Conservation (phyloP, 1,140 invertebrate genomes). For the Saccostrea cuccullata region DNA sequence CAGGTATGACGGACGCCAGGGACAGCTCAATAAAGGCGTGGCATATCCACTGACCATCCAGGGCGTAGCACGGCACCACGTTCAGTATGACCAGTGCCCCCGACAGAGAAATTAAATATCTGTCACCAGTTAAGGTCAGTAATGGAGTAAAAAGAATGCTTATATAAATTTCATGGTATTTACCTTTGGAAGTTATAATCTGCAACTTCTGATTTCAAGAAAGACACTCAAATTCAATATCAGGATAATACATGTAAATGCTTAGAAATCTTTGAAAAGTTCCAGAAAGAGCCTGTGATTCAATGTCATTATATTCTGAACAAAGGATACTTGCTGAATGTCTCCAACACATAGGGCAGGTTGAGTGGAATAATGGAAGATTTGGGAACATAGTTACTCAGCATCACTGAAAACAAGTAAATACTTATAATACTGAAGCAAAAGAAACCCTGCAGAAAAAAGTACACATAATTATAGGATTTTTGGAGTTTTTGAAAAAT, state of each 20-base stretch:
- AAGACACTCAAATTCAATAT: too few relatives aligned
- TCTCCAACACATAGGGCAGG: conserved; percentile 86
- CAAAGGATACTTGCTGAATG: conserved; percentile 81
- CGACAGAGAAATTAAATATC: conserved; percentile 91
- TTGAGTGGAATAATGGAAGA: conserved; percentile 83
- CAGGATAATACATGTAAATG: too few relatives aligned
- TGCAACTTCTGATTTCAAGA: too few relatives aligned
- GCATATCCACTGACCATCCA: conserved; percentile 94
- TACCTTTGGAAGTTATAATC: too few relatives aligned
- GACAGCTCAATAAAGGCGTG: conserved; percentile 79
- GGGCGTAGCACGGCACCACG: conserved; percentile 93
- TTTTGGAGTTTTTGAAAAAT: too few relatives aligned
- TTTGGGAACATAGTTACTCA: conserved; percentile 91
- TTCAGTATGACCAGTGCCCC: conserved; percentile 94
- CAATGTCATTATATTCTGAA: neutral
- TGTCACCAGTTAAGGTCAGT: conserved; percentile 68
- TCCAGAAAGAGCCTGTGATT: neutral
- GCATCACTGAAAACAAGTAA: conserved; percentile 76
- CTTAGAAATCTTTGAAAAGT: too few relatives aligned
- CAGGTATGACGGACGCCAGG: conserved; percentile 74
- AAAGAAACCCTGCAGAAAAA: too few relatives aligned
- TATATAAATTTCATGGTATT: too few relatives aligned
- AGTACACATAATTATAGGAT: too few relatives aligned
- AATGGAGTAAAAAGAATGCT: conserved; percentile 63
- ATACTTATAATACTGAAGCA: too few relatives aligned